phyloP scores from a whole-genome alignment of 2,113 vertebrate genomes.

The Crotalus viridis region DNA sequence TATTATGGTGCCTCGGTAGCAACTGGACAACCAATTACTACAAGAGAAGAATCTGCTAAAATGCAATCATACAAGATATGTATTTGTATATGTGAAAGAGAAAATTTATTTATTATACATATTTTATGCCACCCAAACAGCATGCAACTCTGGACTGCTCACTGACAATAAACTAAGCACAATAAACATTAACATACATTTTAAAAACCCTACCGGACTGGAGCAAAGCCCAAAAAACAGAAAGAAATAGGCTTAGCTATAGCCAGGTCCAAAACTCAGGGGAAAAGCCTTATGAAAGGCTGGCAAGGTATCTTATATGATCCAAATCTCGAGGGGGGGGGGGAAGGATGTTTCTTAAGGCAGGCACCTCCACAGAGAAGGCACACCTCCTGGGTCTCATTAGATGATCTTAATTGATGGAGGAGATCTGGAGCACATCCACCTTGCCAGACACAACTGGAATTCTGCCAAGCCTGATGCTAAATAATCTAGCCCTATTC shows the following conservation, averaged over 20 bases:
- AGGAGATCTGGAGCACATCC: not conserved
- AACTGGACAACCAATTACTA: not conserved
- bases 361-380: not conserved
- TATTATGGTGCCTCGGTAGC: not conserved
- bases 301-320: not conserved
- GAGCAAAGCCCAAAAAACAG: not conserved
- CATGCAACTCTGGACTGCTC: not conserved
- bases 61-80: not conserved
- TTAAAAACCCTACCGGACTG: not conserved
- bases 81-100: not conserved
- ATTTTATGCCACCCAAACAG: not conserved
- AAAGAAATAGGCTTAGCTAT: not conserved
- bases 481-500: not conserved
- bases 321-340: not conserved
- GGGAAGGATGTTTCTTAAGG: not conserved
- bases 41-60: not conserved
- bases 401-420: not conserved
- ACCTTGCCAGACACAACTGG: not conserved
- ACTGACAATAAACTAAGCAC: not conserved
- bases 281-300: not conserved
- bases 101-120: not conserved
- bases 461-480: not conserved
- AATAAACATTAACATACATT: not conserved
- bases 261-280: not conserved
- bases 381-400: not conserved